Evolutionary conservation across 2,113 vertebrate species (phyloP).

Genomic region (Pterocles orientalis): DNA sequence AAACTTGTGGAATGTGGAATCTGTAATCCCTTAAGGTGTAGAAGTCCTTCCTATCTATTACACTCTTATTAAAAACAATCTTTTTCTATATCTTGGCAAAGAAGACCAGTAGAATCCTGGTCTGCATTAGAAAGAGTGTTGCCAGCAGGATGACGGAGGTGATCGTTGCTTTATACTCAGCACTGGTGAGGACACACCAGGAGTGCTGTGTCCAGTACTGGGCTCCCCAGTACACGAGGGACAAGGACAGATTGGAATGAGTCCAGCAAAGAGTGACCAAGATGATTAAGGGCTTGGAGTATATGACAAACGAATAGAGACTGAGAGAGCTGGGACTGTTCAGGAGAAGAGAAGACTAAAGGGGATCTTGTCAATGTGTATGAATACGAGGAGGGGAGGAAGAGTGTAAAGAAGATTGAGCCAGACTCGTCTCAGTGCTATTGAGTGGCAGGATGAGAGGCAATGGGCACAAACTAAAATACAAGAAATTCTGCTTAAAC

Average conservation of each 20-base stretch:
- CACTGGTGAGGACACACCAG: background rate
- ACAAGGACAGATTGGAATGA: background rate
- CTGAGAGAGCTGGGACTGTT: background rate
- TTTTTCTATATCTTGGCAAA: background rate
- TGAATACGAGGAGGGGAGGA: accelerated
- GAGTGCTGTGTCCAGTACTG: background rate
- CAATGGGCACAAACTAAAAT: background rate
- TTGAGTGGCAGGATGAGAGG: background rate
- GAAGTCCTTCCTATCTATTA: background rate
- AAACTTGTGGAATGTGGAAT: background rate
- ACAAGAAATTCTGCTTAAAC: background rate
- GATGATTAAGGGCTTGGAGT: background rate
- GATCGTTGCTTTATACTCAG: background rate
- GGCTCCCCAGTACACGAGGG: accelerated
- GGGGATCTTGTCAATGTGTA: background rate
- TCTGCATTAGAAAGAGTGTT: background rate
- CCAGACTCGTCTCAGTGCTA: no score
- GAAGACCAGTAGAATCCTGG: background rate
- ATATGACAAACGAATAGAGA: background rate
- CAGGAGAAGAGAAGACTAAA: background rate
- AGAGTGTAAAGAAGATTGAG: background rate
- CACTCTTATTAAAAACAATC: accelerated
- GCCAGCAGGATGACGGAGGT: background rate
- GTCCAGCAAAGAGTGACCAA: background rate
- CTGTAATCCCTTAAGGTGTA: background rate